These are phyloP conservation scores for Lasioglossum marginatum DNA, from an alignment of 2,888 invertebrate genomes.

Conservation along the genomic window DNA sequence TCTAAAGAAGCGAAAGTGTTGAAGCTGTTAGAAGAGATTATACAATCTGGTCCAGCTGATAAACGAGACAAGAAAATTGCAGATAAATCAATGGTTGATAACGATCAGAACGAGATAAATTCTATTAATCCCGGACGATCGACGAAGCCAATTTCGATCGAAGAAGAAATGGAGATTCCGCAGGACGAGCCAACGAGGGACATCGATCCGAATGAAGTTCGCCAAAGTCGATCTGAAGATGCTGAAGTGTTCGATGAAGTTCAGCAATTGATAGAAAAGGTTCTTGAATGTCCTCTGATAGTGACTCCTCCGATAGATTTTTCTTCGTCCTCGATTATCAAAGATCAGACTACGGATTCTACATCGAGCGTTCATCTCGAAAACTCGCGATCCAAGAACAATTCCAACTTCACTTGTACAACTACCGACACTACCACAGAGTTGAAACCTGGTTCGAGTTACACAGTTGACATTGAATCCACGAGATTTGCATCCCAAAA, in stretches of 20 bases:
- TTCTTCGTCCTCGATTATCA: background rate
- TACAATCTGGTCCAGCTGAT: background rate
- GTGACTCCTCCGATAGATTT: background rate
- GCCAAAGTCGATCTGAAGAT: background rate
- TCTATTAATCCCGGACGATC: background rate
- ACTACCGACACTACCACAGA: background rate
- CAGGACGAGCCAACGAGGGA: constrained; percentile 46
- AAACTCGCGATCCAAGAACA: background rate
- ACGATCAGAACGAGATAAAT: background rate
- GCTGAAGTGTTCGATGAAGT: background rate
- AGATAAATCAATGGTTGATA: background rate
- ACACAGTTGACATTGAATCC: rapidly evolving
- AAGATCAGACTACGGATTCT: background rate
- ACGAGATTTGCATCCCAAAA: background rate
- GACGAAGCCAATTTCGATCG: background rate
- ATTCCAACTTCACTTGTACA: background rate
- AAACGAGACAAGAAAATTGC: background rate
- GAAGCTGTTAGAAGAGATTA: constrained; percentile 4
- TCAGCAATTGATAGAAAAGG: background rate
- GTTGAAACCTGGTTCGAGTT: background rate
- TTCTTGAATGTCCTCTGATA: background rate
- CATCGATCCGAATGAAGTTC: background rate
- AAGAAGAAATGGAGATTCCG: background rate
- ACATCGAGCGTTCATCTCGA: background rate
- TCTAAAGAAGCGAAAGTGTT: constrained; percentile 7